These are phyloP conservation scores for Grammomys surdaster DNA, from an alignment of 2,113 vertebrate species.

Conservation along the genomic window DNA sequence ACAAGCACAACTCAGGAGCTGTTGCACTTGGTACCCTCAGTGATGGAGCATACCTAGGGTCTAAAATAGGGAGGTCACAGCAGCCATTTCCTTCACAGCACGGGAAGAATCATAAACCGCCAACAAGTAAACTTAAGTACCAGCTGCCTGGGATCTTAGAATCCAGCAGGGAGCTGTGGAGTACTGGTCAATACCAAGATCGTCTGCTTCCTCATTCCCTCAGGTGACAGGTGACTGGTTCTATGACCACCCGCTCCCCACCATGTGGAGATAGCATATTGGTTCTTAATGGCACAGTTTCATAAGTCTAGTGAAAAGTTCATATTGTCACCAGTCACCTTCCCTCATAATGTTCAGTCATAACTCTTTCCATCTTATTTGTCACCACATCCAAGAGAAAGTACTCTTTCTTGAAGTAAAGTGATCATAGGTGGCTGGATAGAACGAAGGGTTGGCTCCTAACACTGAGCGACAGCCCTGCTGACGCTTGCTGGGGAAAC, in stretches of 20 bases:
- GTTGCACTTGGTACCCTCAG: background rate
- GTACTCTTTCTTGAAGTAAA: background rate
- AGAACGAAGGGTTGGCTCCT: background rate
- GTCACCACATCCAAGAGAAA: background rate
- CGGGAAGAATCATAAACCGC: slow-evolving; percentile 66
- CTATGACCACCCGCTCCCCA: background rate
- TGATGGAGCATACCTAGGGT: too few species aligned
- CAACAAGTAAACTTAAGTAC: slow-evolving; percentile 63
- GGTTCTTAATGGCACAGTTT: background rate
- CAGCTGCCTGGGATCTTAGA: background rate
- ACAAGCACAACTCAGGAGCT: background rate
- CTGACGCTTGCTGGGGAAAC: fast-evolving
- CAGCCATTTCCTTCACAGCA: slow-evolving; percentile 65
- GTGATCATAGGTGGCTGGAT: background rate
- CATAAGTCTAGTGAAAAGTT: background rate
- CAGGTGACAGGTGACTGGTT: too few species aligned
- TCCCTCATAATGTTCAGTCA: background rate
- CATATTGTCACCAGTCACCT: background rate
- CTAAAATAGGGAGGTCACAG: background rate
- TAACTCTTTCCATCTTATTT: background rate
- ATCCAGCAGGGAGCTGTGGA: too few species aligned
- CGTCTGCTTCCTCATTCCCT: background rate
- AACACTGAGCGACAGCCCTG: fast-evolving
- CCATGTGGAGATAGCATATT: fast-evolving
- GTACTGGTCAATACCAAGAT: fast-evolving